Evolutionary conservation across 1,140 invertebrate species (phyloP).

Genomic region (Bombus difficillimus): DNA sequence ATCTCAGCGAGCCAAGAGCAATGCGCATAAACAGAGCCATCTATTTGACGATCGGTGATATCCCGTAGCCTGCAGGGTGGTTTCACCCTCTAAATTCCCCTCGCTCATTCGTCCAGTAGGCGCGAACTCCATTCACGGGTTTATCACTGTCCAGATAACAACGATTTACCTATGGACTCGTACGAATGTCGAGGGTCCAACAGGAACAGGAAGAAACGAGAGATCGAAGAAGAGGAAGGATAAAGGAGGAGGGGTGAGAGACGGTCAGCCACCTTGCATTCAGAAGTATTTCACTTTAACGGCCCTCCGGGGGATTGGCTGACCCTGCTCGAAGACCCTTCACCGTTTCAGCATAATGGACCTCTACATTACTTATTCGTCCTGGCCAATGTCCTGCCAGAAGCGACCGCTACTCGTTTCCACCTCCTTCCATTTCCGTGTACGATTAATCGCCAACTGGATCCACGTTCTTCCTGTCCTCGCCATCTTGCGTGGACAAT

Average conservation of each 20-base stretch:
- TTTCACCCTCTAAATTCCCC: conserved; percentile 72
- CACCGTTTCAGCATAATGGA: conserved; percentile 82
- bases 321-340: conserved; percentile 79
- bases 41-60: conserved; percentile 48
- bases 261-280: conserved; percentile 81
- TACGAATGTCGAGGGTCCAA: conserved; percentile 32
- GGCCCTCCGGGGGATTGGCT: conserved; percentile 82
- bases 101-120: conserved; percentile 71
- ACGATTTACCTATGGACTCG: conserved; percentile 82
- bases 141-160: conserved; percentile 84
- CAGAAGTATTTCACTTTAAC: conserved; percentile 83
- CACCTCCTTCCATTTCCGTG: conserved; percentile 57
- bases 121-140: conserved; percentile 81
- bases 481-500: background rate
- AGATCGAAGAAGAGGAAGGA: conserved; percentile 38
- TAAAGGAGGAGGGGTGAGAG: conserved; percentile 56
- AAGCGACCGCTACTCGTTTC: conserved; percentile 57
- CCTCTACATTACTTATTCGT: conserved; percentile 82
- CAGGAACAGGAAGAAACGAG: conserved; percentile 18
- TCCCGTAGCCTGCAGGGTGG: conserved; percentile 46
- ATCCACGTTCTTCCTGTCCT: background rate
- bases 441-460: conserved; percentile 58
- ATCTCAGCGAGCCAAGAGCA: conserved; percentile 31
- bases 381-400: conserved; percentile 73
- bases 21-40: conserved; percentile 74